These are phyloP conservation scores for Phacellophora camtschatica DNA, from an alignment of 30 jellyfish, hydroid and myxozoan genomes.

Conservation along the genomic window DNA sequence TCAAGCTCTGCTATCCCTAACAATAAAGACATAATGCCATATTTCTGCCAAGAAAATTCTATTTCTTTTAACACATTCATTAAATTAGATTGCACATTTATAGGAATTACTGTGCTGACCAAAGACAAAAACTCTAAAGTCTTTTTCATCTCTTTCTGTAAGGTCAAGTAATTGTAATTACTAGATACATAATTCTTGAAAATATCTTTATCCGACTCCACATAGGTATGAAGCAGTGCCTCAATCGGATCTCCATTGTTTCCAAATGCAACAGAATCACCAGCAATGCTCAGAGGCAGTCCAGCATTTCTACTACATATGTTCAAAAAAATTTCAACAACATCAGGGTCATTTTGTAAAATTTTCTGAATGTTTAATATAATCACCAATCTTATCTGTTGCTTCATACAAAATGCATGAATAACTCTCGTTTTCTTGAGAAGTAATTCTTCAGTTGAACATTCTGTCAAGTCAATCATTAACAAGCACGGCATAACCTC, in stretches of 20 bases:
- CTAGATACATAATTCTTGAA: too few relatives aligned
- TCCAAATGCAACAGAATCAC: slow-evolving; percentile 19
- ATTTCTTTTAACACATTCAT: too few relatives aligned
- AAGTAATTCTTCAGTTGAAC: background rate
- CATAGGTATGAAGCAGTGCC: too few relatives aligned
- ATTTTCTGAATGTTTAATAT: background rate
- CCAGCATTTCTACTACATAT: background rate
- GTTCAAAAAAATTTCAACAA: background rate
- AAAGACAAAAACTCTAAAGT: too few relatives aligned
- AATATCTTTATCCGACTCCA: too few relatives aligned
- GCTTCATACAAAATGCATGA: background rate
- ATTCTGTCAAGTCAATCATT: slow-evolving; percentile 5
- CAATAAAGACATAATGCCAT: too few relatives aligned
- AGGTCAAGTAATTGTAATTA: too few relatives aligned
- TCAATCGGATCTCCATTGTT: background rate
- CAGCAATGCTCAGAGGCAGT: background rate
- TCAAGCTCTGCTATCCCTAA: too few relatives aligned
- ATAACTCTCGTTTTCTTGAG: background rate
- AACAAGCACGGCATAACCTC: background rate
- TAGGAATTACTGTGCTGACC: too few relatives aligned
- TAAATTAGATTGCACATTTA: too few relatives aligned
- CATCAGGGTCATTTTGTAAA: background rate
- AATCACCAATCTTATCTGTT: background rate
- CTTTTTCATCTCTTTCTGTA: too few relatives aligned
- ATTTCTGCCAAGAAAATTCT: too few relatives aligned